phyloP scores from a whole-genome alignment of 1,140 invertebrate species.

The Drosophila kepulauana region DNA sequence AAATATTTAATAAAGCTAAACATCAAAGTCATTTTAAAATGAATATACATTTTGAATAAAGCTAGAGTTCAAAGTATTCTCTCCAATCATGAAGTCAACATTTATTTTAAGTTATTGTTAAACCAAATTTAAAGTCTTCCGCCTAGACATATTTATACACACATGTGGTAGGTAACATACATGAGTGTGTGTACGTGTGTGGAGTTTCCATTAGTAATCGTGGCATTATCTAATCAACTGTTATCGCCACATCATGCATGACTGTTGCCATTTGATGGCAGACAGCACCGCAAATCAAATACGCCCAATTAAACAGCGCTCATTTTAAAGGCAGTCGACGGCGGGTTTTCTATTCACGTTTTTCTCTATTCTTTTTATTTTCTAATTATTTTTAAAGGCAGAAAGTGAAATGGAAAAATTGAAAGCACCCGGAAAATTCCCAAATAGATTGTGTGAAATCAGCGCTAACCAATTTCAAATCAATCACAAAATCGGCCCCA shows the following conservation, averaged over 20 bases:
- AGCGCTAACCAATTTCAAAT: slow-evolving; percentile 82
- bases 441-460: slow-evolving; percentile 78
- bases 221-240: slow-evolving; percentile 60
- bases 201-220: slow-evolving; percentile 29
- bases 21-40: no score
- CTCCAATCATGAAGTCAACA: no score
- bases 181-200: background rate
- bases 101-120: background rate
- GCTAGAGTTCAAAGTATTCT: no score
- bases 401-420: slow-evolving; percentile 54
- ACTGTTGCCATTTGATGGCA: slow-evolving; percentile 65
- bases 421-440: slow-evolving; percentile 27
- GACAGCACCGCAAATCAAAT: slow-evolving; percentile 73
- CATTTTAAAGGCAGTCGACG: slow-evolving; percentile 50
- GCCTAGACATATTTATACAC: slow-evolving; percentile 8
- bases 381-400: slow-evolving; percentile 62
- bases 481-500: slow-evolving; percentile 60
- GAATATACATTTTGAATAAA: no score
- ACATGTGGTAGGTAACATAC: background rate
- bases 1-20: no score
- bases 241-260: slow-evolving; percentile 58
- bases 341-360: slow-evolving; percentile 20
- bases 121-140: background rate
- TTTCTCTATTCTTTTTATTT: slow-evolving; percentile 25
- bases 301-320: slow-evolving; percentile 75